Evolutionary conservation across 2,113 vertebrate species (phyloP), one percentile per base, ranked within the genome.

Genomic region (Galeopterus variegatus): DNA sequence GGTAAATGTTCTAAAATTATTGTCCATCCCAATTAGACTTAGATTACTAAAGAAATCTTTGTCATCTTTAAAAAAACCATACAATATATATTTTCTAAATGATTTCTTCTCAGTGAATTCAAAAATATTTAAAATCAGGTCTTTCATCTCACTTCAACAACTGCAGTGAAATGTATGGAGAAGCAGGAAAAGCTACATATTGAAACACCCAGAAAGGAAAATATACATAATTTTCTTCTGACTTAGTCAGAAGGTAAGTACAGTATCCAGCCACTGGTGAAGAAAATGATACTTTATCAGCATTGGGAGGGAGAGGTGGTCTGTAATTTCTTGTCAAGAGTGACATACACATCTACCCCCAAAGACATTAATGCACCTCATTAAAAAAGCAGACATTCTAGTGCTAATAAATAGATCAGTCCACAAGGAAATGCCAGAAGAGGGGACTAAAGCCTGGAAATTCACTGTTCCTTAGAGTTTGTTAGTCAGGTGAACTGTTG

Each of bases 161-260:
- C 86, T 93, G 23, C 90, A 95, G 9, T 86, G 52, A 96, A 88
- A 97, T 11, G 7, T 60, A 50, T 15, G 12, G 21, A 76, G 64
- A 95, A 94, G 8, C 19, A 82, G 23, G 6, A 77, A 33, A 96
- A 73, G 2, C 8, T 73, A 36, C 4, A 28, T 26, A 56, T 33
- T 84, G 56, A 4, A 84, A 67, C 70, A 90, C 97, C 48, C 45
- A 95, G 62, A 96, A 90, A 95, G 48, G 19, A 98, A 97, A 95
- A 54, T 24, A n/a, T 90, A 45, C 1, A 9, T 97, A 65, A 85
- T 75, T 97, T 96, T 96, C 45, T 96, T 94, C 45, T 96, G 81
- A 88, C 18, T 95, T 72, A 12, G 41, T 94, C 41, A 81, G 75
- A 52, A 69, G 52, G 11, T 72, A 79, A 56, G 83, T 87, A 7